Percentiles rank a stretch among this genome's conserved stretches.
phyloP scores from a whole-genome alignment of 2,888 invertebrate species.

The Drosophila phalerata region DNA sequence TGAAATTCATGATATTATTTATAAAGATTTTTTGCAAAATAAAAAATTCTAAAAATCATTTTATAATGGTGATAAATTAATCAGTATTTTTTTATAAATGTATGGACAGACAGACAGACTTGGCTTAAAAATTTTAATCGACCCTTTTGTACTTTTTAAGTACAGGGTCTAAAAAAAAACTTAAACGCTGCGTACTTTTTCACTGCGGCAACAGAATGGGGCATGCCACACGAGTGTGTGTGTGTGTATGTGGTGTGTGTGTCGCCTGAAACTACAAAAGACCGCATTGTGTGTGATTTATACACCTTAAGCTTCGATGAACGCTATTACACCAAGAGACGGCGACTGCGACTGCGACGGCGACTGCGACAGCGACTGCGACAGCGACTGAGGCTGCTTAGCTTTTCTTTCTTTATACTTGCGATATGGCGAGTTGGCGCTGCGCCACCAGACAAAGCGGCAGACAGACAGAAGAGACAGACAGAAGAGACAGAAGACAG shows the following conservation, averaged over 20 bases:
- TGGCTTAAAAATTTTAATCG: not conserved
- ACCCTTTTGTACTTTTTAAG: not conserved
- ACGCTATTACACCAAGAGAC: conserved; percentile 73
- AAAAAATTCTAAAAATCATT: too few relatives aligned
- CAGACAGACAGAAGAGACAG: conserved; percentile 55
- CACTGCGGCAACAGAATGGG: conserved; percentile 58
- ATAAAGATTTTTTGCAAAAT: too few relatives aligned
- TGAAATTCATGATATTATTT: too few relatives aligned
- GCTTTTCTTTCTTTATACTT: conserved; percentile 30
- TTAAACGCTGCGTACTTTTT: conserved; percentile 66
- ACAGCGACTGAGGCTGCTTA: conserved; percentile 34
- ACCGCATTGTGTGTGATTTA: conserved; percentile 82
- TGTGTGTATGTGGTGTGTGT: conserved; percentile 44
- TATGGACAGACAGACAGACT: too few relatives aligned
- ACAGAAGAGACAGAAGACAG: conserved; percentile 57
- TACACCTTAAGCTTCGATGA: conserved; percentile 82
- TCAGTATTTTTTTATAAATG: too few relatives aligned
- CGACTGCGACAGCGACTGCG: conserved; percentile 21
- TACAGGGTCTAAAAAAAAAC: conserved; percentile 27
- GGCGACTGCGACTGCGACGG: conserved; percentile 2
- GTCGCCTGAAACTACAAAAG: conserved; percentile 77
- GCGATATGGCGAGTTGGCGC: conserved; percentile 70
- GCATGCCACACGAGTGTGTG: conserved; percentile 12
- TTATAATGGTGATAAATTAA: too few relatives aligned
- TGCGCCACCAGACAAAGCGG: conserved; percentile 81